Evolutionary conservation across 2,113 vertebrate species (phyloP), one percentile per base, ranked within the genome.

Genomic region (Macaca mulatta): DNA sequence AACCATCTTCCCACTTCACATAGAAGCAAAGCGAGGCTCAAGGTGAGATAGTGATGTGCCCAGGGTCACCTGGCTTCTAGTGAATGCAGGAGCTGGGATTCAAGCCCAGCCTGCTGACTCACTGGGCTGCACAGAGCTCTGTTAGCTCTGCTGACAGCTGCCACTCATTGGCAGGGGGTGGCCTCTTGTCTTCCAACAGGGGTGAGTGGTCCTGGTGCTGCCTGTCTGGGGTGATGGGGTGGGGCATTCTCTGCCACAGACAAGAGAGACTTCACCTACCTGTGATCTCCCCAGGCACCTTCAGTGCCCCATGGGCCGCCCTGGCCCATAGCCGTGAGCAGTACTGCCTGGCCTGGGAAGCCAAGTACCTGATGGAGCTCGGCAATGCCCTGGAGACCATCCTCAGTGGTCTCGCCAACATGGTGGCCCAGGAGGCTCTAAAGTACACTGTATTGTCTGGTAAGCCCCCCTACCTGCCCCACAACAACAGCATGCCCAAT

Each of bases 271-370:
- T 18, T 57, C 35, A n/a, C 5, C 55, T 89, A 77, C 79, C 57
- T 27, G 12, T 25, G 25, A 91, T 93, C 75, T 87, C 92, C 23
- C 30, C 94, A 99, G 99, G 99, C 23, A 99, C 99, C 69, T 99
- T 99, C 98, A 99, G 99, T 6, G 99, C 99, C 3, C 99, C 99
- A 0, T 99, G 99, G 99, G 98, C 98, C 52, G 99, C 98, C 97
- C 94, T 99, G 97, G 97, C 99, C 10, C 98, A 96, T 14, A 99
- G 99, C 0, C 99, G 98, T 0, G 99, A 99, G 97, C 99, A 99
- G 97, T 99, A 99, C 90, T 99, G 99, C 97, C 98, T 99, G 94
- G 99, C 99, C 93, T 99, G 99, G 99, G 99, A 99, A 97, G 99
- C 99, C 11, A 99, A 99, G 40, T 99, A 99, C 97, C 97, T 99